Conservation (phyloP, 2,113 vertebrate species). For the Hypomesus transpacificus region DNA sequence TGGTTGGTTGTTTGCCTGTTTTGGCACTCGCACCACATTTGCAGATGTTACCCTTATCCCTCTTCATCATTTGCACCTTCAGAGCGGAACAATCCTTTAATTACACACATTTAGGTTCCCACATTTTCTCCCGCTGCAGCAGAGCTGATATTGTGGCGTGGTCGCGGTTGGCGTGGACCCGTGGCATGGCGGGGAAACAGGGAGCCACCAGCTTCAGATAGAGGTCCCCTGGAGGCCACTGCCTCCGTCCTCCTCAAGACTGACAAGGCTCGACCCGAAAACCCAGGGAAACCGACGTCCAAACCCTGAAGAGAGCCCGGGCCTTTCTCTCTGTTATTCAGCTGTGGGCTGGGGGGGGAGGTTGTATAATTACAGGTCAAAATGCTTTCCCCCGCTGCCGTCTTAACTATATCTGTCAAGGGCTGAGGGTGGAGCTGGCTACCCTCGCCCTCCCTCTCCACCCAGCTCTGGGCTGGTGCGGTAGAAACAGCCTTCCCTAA, state of each 20-base stretch:
- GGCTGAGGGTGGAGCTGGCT: not conserved
- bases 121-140: not conserved
- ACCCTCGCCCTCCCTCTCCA: not conserved
- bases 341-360: not conserved
- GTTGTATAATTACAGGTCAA: slow-evolving; percentile 1
- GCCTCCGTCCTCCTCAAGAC: too few relatives aligned
- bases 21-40: not conserved
- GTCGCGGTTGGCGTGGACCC: not conserved
- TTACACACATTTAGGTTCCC: not conserved
- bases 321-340: not conserved
- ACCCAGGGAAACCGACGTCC: not conserved
- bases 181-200: not conserved
- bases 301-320: not conserved
- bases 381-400: not conserved
- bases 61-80: slow-evolving; percentile 3
- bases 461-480: not conserved
- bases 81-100: slow-evolving; percentile 7
- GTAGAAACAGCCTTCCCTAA: not conserved
- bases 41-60: slow-evolving; percentile 11
- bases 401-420: not conserved
- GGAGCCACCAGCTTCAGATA: too few relatives aligned
- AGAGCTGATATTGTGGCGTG: not conserved
- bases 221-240: too few relatives aligned
- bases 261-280: too few relatives aligned
- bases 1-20: not conserved